These are phyloP conservation scores for Hozukius guyotensis DNA, from an alignment of 2,797 vertebrate genomes.

Conservation along the genomic window DNA sequence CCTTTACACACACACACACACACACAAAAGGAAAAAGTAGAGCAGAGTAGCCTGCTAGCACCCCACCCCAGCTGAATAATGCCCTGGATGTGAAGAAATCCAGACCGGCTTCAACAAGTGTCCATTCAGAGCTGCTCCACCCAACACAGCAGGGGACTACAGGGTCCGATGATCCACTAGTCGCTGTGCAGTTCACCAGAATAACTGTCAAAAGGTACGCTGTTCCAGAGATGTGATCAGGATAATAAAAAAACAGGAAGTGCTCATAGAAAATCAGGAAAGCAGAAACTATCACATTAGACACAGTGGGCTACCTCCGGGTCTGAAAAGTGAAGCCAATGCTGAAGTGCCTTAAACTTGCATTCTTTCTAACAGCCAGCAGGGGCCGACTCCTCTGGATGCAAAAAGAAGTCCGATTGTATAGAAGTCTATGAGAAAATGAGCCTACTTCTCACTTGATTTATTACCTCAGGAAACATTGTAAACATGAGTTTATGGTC, in stretches of 20 bases:
- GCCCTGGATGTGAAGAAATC: constrained; percentile 10
- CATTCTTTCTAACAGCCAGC: too few species aligned
- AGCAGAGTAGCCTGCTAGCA: not conserved
- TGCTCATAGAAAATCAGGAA: not conserved
- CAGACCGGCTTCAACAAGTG: constrained; percentile 11
- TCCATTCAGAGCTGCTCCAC: not conserved
- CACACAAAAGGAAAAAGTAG: not conserved
- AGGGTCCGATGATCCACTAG: not conserved
- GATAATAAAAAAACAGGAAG: not conserved
- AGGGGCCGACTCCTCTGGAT: too few species aligned
- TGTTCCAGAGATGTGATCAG: not conserved
- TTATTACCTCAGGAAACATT: too few species aligned
- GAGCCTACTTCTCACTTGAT: too few species aligned
- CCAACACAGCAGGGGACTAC: not conserved
- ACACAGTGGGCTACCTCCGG: fast-evolving
- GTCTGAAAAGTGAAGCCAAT: too few species aligned
- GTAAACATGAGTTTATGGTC: too few species aligned
- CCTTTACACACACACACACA: constrained; percentile 3
- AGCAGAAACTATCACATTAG: not conserved
- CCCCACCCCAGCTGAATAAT: not conserved
- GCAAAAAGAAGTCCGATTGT: too few species aligned
- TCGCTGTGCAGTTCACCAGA: not conserved
- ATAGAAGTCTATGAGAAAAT: too few species aligned
- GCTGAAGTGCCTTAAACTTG: too few species aligned
- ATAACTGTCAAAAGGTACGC: not conserved